Percentiles rank a stretch among this genome's conserved stretches.
phyloP scores from a whole-genome alignment of 2,797 vertebrate genomes.

The Mycteria americana region DNA sequence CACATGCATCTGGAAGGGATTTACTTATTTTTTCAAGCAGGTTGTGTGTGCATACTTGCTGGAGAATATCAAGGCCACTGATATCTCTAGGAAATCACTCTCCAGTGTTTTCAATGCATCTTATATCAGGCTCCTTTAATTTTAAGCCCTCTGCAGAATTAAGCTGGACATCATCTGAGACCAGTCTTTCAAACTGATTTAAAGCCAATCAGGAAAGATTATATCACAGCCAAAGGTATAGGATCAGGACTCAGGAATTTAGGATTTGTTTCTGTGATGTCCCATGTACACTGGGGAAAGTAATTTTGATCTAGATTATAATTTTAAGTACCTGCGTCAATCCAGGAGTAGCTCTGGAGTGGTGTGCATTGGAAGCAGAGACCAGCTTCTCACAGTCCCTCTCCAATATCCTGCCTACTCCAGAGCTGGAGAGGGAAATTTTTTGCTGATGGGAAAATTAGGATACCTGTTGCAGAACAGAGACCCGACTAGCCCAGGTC shows the following conservation, averaged over 20 bases:
- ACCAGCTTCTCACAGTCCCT: background rate
- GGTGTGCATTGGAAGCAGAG: background rate
- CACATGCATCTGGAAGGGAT: background rate
- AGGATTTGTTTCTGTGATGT: background rate
- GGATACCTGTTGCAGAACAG: background rate
- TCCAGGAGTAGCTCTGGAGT: background rate
- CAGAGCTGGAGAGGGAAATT: background rate
- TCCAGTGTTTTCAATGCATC: background rate
- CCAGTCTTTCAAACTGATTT: background rate
- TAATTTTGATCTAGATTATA: background rate
- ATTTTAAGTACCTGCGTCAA: background rate
- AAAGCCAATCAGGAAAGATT: background rate
- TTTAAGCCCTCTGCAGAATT: background rate
- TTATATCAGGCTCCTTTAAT: background rate
- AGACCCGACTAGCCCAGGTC: background rate
- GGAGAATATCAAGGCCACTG: background rate
- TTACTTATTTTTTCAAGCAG: background rate
- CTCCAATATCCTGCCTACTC: background rate
- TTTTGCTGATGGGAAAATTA: background rate
- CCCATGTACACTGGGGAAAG: background rate
- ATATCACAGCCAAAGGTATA: background rate
- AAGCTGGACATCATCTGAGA: background rate
- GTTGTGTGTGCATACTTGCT: background rate
- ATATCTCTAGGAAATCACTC: background rate
- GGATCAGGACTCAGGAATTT: background rate